Percentiles rank a stretch among this genome's conserved stretches.
These are phyloP conservation scores for Ursus arctos DNA, from an alignment of 2,113 vertebrate species.

Conservation along the genomic window DNA sequence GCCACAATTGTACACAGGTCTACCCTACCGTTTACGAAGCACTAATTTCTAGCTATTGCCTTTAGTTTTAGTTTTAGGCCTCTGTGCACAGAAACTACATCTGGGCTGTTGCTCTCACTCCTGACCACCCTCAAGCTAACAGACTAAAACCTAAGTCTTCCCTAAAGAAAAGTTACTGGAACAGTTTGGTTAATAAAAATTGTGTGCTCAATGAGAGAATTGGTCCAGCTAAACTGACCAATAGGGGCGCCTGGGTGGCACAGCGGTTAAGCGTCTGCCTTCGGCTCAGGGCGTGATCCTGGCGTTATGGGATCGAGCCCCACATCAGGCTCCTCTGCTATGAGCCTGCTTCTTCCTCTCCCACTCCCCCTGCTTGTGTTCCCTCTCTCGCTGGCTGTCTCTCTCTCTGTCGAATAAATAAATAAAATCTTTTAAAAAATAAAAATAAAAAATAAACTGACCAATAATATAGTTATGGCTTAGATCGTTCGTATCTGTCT, in stretches of 20 bases:
- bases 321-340: too few relatives aligned
- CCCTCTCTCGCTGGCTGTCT: too few relatives aligned
- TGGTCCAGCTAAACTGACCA: not conserved
- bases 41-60: not conserved
- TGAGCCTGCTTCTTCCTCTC: too few relatives aligned
- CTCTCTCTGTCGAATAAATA: too few relatives aligned
- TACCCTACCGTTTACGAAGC: not conserved
- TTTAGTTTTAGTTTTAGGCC: not conserved
- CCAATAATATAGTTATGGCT: not conserved
- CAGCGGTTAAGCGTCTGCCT: too few relatives aligned
- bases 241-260: not conserved
- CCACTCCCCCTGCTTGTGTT: too few relatives aligned
- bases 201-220: not conserved
- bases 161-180: constrained; percentile 14
- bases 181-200: not conserved
- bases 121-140: not conserved
- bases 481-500: not conserved
- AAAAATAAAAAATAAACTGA: not conserved
- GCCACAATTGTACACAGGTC: not conserved
- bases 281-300: too few relatives aligned
- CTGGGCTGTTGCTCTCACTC: not conserved
- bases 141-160: constrained; percentile 10
- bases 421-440: too few relatives aligned
- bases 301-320: too few relatives aligned
- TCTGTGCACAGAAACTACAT: not conserved